Evolutionary conservation across 37 sponge, comb jelly and placozoan genomes (phyloP), one percentile per base, ranked within the genome.

Genomic region (Oscarella lobularis): DNA sequence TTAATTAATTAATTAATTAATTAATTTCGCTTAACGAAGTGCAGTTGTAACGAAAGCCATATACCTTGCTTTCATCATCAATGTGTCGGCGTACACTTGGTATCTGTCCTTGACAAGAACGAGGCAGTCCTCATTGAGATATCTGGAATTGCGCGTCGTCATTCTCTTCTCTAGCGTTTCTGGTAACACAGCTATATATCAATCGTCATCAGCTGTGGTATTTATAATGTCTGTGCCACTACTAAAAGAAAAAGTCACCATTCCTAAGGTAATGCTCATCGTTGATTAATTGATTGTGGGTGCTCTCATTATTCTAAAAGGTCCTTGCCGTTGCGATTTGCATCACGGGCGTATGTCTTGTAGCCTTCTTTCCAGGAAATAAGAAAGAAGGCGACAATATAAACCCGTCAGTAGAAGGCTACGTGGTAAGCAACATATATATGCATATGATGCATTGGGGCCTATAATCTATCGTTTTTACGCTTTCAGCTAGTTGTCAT

Each of bases 111-210:
- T 89, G 54, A 5, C 83, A 5, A 36, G 36, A 74, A 89, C 90
- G 0, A 85, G 74, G 83, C 83, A 32, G 37, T 76, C 33, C 30
- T 31, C 3, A 2, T 2, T 74, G 2, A 9, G 4, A 32, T 78
- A 20, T 34, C 27, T 2, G 36, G 72, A 27, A 5, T 38, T 29
- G 2, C 6, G 29, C 37, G 9, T 74, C 67, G 54, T 67, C 0
- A 34, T 2, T 48, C 31, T 30, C 65, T 20, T 31, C 27, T 76
- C 35, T 37, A 88, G 89, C 79, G 77, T 90, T 29, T 76, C 91
- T 60, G 91, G 84, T 35, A 91, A 91, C 60, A 83, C 86, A 3
- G 85, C 92, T 39, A 82, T 91, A 38, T 91, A 85, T 80, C 85
- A 87, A 67, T 84, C 88, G 31, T 66, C 82, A 0, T 29, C 85